phyloP scores from a whole-genome alignment of 2,797 vertebrate species.

The Huso huso region DNA sequence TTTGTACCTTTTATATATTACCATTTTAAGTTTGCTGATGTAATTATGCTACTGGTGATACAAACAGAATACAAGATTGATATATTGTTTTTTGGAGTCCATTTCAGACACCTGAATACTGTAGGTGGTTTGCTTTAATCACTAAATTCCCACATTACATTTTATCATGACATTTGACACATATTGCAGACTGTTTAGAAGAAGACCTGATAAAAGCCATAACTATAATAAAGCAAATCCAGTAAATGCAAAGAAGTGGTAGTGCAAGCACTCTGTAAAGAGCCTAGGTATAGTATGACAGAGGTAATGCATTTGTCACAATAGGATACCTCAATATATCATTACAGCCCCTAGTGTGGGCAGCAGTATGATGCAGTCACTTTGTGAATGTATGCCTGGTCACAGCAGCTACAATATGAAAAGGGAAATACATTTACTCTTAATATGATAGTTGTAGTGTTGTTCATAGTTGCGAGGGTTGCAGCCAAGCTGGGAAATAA shows the following conservation, averaged over 20 bases:
- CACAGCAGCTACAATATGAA: neutral
- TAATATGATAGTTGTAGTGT: neutral
- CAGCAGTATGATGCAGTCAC: neutral
- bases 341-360: neutral
- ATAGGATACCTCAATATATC: neutral
- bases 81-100: no score
- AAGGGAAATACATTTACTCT: neutral
- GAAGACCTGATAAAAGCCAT: no score
- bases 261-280: neutral
- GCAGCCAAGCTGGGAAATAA: neutral
- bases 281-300: neutral
- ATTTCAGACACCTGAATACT: no score
- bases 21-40: no score
- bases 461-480: neutral
- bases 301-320: neutral
- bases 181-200: no score
- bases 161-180: no score
- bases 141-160: no score
- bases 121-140: no score
- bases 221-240: no score
- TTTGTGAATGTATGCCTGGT: neutral
- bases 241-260: neutral
- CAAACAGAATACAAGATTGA: no score
- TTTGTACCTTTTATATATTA: no score
- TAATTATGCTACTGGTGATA: no score